A percentile compares a stretch with the other conserved stretches of the same genome.
phyloP scores from a whole-genome alignment of 2,797 vertebrate genomes.

The Enteromius radiatus region DNA sequence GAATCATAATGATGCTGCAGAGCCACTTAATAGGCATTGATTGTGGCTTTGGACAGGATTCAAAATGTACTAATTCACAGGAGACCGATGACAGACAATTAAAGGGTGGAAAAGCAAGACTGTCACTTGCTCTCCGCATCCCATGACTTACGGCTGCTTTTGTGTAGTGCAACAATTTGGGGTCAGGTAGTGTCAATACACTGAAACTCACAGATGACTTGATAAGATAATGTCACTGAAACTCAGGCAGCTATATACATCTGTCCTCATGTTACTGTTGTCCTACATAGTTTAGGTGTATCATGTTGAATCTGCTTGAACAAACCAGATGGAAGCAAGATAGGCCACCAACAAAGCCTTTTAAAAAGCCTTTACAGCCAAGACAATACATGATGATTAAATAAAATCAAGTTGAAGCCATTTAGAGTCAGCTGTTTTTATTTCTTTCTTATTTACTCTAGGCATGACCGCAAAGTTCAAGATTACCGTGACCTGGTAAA shows the following conservation, averaged over 20 bases:
- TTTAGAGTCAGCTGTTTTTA: background rate
- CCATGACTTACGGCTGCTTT: background rate
- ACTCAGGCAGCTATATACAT: slow-evolving; percentile 28
- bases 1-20: slow-evolving; percentile 69
- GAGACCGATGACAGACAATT: slow-evolving; percentile 41
- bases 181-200: background rate
- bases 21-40: slow-evolving; percentile 77
- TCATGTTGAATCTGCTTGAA: slow-evolving; percentile 51
- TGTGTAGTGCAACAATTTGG: background rate
- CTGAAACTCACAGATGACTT: slow-evolving; percentile 14
- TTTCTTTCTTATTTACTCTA: background rate
- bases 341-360: background rate
- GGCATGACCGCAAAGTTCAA: background rate
- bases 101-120: slow-evolving; percentile 36
- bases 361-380: background rate
- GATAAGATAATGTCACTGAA: background rate
- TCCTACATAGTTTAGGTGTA: slow-evolving; percentile 41
- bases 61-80: slow-evolving; percentile 68
- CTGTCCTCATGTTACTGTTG: background rate
- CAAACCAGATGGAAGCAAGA: slow-evolving; percentile 41
- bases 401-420: background rate
- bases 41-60: slow-evolving; percentile 69
- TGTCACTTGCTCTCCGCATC: background rate
- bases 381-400: background rate
- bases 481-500: slow-evolving; percentile 14